Conservation (phyloP, 2,113 vertebrate species). For the Dolichallabes microphthalmus region DNA sequence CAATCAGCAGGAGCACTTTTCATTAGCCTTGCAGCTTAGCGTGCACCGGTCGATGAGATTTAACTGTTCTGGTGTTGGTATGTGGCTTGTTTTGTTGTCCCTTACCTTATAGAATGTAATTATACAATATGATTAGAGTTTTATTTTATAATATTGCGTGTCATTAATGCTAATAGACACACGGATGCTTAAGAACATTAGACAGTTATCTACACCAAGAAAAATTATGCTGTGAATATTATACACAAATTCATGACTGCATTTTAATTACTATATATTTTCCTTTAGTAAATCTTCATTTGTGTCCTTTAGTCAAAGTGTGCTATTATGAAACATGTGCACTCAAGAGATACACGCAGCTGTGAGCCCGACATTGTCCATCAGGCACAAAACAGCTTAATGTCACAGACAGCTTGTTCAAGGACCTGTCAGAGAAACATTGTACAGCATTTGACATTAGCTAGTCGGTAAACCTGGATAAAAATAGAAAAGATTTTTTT, state of each 20-base stretch:
- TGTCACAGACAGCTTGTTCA: conserved; percentile 15
- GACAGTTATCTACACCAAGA: neutral
- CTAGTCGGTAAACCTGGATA: neutral
- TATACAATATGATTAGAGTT: neutral
- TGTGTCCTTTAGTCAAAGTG: conserved; percentile 2
- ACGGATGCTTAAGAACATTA: neutral
- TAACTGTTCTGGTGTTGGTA: neutral
- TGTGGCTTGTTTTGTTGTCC: neutral
- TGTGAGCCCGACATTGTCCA: neutral
- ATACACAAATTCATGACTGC: neutral
- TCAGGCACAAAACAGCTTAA: neutral
- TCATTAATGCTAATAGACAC: neutral
- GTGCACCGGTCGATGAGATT: neutral
- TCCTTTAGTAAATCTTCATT: neutral
- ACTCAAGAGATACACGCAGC: conserved; percentile 4
- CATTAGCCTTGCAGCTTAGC: neutral
- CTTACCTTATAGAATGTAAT: neutral
- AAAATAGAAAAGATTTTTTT: neutral
- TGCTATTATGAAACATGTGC: neutral
- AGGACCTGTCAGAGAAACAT: neutral
- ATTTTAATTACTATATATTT: neutral
- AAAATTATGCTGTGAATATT: neutral
- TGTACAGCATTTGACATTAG: neutral
- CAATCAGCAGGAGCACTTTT: neutral
- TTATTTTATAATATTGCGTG: neutral